Percentiles rank a stretch among this genome's conserved stretches.
Evolutionary conservation across 2,113 vertebrate genomes (phyloP).

Genomic region (Heterotilapia buettikoferi): DNA sequence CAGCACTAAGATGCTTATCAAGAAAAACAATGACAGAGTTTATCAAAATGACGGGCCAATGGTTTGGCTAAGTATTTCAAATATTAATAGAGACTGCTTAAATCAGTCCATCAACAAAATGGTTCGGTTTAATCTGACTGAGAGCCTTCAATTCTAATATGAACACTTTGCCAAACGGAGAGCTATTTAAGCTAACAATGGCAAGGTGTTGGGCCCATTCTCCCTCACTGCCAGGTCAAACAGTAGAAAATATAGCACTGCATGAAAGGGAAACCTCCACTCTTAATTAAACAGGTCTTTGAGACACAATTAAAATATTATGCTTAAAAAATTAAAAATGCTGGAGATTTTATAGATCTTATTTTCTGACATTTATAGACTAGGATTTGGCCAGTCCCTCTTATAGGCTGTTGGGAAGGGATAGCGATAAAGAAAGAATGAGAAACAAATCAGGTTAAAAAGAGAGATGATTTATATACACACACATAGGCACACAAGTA

Average conservation of each 20-base stretch:
- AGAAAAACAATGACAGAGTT: background rate
- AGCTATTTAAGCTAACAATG: slow-evolving; percentile 4
- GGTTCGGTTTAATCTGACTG: background rate
- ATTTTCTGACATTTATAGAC: slow-evolving; percentile 23
- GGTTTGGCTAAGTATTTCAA: background rate
- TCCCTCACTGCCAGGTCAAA: background rate
- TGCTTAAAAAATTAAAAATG: slow-evolving; percentile 38
- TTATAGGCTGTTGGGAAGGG: slow-evolving; percentile 2
- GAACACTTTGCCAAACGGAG: background rate
- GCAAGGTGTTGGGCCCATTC: background rate
- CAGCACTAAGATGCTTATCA: background rate
- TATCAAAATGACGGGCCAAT: background rate
- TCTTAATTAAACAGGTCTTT: slow-evolving; percentile 40
- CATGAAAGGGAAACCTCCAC: slow-evolving; percentile 8
- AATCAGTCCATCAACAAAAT: background rate
- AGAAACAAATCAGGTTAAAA: background rate
- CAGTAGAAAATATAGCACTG: background rate
- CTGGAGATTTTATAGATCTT: background rate
- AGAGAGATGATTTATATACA: background rate
- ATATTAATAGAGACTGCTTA: background rate
- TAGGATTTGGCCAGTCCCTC: background rate
- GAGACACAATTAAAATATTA: slow-evolving; percentile 53
- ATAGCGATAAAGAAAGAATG: background rate
- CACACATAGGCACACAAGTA: background rate
- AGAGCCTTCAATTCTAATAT: background rate